phyloP scores from a whole-genome alignment of 2,888 invertebrate genomes.

The Tachina grossa region DNA sequence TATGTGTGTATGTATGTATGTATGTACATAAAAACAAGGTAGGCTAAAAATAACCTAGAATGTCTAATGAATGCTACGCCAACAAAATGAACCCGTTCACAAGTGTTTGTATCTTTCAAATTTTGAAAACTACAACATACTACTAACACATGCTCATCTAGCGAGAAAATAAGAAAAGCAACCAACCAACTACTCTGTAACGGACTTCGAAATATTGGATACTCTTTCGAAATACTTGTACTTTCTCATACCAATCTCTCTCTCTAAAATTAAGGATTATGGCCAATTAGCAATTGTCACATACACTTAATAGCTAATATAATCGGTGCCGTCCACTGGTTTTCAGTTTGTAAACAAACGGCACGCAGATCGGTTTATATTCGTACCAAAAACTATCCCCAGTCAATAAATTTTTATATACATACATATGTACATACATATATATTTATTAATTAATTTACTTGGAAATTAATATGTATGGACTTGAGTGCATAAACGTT shows the following conservation, averaged over 20 bases:
- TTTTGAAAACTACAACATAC: constrained; percentile 63
- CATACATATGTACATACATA: too few species aligned
- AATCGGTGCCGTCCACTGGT: neutral
- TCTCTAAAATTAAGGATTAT: constrained; percentile 52
- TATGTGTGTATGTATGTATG: neutral
- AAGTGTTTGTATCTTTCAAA: constrained; percentile 76
- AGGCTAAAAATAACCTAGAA: constrained; percentile 75
- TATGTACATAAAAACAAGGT: constrained; percentile 36
- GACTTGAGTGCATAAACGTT: neutral
- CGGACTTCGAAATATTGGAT: constrained; percentile 19
- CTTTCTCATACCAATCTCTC: constrained; percentile 33
- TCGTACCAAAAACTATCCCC: neutral
- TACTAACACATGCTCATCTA: neutral
- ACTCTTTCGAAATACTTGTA: constrained; percentile 46
- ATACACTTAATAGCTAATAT: constrained; percentile 14
- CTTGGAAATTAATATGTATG: constrained; percentile 6
- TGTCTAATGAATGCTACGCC: constrained; percentile 43
- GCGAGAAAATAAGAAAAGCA: constrained; percentile 7
- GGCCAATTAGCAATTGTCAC: constrained; percentile 55
- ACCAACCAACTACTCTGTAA: neutral
- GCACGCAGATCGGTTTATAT: constrained; percentile 14
- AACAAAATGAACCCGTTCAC: constrained; percentile 76
- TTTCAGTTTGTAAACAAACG: constrained; percentile 60
- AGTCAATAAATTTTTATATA: constrained; percentile 8
- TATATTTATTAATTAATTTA: neutral